Base-by-base conservation (phyloP, 2,888 invertebrate species). In the Xestia ashworthii region DNA sequence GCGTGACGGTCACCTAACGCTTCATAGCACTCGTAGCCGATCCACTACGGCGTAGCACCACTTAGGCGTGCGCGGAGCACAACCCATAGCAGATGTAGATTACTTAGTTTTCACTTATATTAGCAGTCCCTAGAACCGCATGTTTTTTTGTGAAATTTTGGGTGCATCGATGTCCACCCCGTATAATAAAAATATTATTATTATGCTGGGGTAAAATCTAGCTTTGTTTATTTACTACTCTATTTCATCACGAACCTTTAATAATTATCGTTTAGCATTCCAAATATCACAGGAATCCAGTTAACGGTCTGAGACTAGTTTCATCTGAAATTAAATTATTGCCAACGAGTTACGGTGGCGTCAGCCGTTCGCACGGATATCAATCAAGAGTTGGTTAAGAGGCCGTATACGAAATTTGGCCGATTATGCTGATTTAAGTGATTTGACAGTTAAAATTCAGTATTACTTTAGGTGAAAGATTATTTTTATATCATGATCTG, bases 291-390 rank as follows among this genome's bases (percentile, higher is more conserved):
- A n/a, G 53, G 19, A 75, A 80, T 55, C 25, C 38, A 46, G 68
- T 48, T 58, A 69, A 48, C 69, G 16, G 22, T 32, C 25, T 38
- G 12, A 55, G 38, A 22, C 32, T 69, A 69, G 76, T 81, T 68
- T 76, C n/a, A 25, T 19, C 53, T 46, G 8, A 38, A 80, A 80
- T 76, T 68, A 67, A 71, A 81, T 80, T 46, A 82, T 81, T 32
- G 32, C 55, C 44, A 64, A 68, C 50, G 55, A 81, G 25, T 75
- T 46, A 75, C 48, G 66, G 12, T 32, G 62, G 48, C 76, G 66
- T 53, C 82, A 77, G 64, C 67, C 55, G 53, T 71, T 67, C 71
- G 62, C 71, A 50, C 25, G 67, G 64, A 68, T 82, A 82, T 81
- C 77, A 77, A 77, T 82, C 81, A 71, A 64, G 50, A 82, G 50